Conservation (phyloP, 2,113 vertebrate species). For the Gallinago paraguaiae region DNA sequence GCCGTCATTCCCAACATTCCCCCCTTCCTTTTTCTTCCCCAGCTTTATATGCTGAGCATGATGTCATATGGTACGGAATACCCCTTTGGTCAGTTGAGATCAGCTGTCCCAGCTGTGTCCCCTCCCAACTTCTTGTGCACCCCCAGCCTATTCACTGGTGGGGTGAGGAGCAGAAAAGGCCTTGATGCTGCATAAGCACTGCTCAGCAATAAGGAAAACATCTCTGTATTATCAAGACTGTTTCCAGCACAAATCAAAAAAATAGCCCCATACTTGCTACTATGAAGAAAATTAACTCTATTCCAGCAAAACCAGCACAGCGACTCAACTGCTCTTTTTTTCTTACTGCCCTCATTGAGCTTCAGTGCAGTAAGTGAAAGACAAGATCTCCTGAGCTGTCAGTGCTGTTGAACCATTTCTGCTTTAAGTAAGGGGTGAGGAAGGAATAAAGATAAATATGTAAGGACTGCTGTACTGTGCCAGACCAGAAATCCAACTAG, state of each 20-base stretch:
- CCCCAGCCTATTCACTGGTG: background rate
- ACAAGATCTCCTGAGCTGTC: background rate
- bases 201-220: background rate
- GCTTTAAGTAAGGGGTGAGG: background rate
- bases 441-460: background rate
- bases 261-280: background rate
- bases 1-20: background rate
- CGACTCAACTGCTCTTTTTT: background rate
- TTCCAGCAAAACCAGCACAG: background rate
- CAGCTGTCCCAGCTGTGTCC: background rate
- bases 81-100: background rate
- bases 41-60: background rate
- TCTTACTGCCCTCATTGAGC: background rate
- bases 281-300: background rate
- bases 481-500: background rate
- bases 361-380: background rate
- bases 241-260: background rate
- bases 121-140: background rate
- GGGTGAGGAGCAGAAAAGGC: background rate
- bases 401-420: background rate
- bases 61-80: background rate
- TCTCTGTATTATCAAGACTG: background rate
- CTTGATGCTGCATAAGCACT: background rate
- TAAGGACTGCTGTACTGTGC: background rate
- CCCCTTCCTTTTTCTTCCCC: background rate